phyloP scores from a whole-genome alignment of 2,888 invertebrate genomes.

The Harpalus rubripes region DNA sequence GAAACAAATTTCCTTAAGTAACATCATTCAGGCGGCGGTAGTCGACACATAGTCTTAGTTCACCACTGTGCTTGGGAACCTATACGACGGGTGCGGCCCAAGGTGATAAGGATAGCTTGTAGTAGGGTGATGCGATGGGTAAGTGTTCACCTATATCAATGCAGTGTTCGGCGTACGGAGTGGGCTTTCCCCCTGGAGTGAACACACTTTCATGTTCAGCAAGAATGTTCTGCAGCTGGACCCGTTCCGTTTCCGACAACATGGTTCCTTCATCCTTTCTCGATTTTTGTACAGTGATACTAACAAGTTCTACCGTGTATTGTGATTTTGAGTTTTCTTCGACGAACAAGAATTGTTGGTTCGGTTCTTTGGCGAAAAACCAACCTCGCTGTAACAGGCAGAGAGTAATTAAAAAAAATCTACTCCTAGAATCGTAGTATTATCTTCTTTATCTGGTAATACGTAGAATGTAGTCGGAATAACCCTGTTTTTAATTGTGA shows the following conservation, averaged over 20 bases:
- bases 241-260: not conserved
- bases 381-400: no score
- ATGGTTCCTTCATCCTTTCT: not conserved
- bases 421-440: no score
- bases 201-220: no score
- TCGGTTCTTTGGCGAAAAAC: not conserved
- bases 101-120: no score
- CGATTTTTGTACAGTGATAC: not conserved
- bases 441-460: no score
- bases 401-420: no score
- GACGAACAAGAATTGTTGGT: not conserved
- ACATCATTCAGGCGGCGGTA: constrained; percentile 28
- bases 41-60: constrained; percentile 10
- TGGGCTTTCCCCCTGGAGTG: not conserved
- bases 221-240: not conserved
- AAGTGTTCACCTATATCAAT: no score
- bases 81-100: constrained; percentile 24
- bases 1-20: constrained; percentile 23
- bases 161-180: not conserved
- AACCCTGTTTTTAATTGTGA: no score
- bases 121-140: no score
- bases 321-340: not conserved
- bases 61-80: constrained; percentile 9
- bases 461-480: no score
- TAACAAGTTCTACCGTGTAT: not conserved